Evolutionary conservation across 2,888 invertebrate genomes (phyloP).

Genomic region (Lissocephala sabroskyi): DNA sequence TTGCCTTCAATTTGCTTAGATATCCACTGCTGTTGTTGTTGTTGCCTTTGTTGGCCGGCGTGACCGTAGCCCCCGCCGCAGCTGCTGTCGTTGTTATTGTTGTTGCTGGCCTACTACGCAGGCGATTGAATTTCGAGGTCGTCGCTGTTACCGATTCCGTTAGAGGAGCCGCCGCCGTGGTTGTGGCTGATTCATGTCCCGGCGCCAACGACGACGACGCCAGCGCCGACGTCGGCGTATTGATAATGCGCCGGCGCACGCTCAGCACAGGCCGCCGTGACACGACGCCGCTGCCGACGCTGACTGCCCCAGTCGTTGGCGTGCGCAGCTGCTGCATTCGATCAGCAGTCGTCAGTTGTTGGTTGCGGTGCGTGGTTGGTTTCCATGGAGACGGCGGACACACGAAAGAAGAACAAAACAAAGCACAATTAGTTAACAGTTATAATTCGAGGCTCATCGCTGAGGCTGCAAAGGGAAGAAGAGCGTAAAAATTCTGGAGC

Average conservation of each 20-base stretch:
- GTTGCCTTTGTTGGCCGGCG: constrained; percentile 2
- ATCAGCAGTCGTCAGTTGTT: constrained; percentile 2
- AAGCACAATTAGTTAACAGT: no score
- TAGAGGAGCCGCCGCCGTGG: no score
- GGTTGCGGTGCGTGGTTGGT: constrained; percentile 4
- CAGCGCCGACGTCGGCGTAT: constrained; percentile 36
- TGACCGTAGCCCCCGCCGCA: not conserved
- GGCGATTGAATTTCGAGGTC: constrained; percentile 56
- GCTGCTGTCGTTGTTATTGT: constrained; percentile 13
- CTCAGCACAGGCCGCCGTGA: constrained; percentile 68
- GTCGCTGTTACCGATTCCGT: constrained; percentile 40
- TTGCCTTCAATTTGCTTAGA: constrained; percentile 36
- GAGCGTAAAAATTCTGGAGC: no score
- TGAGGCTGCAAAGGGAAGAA: no score
- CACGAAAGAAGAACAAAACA: not conserved
- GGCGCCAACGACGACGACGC: constrained; percentile 16
- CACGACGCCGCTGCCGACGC: constrained; percentile 31
- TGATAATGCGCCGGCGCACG: constrained; percentile 67
- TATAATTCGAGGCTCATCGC: no score
- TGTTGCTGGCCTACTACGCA: constrained; percentile 43
- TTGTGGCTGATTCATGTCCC: constrained; percentile 26
- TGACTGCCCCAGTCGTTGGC: no score
- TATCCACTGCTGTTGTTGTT: constrained; percentile 21
- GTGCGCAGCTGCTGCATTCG: constrained; percentile 29
- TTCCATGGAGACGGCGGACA: constrained; percentile 17